Conservation (phyloP, 2,113 vertebrate species). For the Vireo altiloquus region DNA sequence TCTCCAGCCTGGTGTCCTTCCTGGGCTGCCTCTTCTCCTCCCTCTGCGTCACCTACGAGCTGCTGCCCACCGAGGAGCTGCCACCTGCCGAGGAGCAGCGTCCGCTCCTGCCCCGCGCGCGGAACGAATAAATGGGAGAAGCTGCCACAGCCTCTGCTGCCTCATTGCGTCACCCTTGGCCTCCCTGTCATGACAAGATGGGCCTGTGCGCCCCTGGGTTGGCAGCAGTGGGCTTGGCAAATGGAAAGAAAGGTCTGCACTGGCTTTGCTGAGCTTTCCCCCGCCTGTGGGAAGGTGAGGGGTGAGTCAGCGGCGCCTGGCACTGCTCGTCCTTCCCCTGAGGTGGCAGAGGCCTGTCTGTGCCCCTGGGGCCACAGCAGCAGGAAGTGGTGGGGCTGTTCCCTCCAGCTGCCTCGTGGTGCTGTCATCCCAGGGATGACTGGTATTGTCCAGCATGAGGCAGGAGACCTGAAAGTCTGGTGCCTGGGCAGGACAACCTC, state of each 20-base stretch:
- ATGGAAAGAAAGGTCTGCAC: background rate
- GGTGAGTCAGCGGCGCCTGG: background rate
- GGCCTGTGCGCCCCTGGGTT: fast-evolving
- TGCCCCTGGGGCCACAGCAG: background rate
- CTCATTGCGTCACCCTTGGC: background rate
- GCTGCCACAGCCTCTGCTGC: background rate
- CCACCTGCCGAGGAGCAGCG: conserved; percentile 77
- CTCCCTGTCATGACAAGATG: fast-evolving
- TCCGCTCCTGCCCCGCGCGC: conserved; percentile 82
- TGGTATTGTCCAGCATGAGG: fast-evolving
- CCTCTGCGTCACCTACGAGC: conserved; percentile 89
- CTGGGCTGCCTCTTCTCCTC: conserved; percentile 94
- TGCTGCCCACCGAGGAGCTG: conserved; percentile 79
- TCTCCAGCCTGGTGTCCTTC: conserved; percentile 92
- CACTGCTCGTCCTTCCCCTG: background rate
- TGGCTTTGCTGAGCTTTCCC: background rate
- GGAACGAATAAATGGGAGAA: conserved; percentile 7
- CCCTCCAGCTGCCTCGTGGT: background rate
- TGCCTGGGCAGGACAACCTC: background rate
- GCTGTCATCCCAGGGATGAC: fast-evolving
- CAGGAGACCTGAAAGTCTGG: background rate
- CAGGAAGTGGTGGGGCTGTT: background rate
- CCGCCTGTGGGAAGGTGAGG: background rate
- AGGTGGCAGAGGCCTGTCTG: background rate
- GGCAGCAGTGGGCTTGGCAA: background rate